phyloP scores from a whole-genome alignment of 2,888 invertebrate species.

The Mythimna lalbum region DNA sequence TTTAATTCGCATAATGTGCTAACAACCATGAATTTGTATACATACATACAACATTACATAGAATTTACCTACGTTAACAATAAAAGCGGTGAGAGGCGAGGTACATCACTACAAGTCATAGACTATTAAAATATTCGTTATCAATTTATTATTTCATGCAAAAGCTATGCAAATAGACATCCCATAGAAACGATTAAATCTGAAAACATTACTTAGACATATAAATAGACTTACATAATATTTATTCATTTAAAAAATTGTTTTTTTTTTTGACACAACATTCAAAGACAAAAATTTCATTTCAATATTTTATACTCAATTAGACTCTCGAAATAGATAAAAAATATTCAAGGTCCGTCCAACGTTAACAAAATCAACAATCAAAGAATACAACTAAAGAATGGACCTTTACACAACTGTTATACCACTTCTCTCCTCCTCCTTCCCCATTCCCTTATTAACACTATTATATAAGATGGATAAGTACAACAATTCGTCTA shows the following conservation, averaged over 20 bases:
- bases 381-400: slow-evolving; percentile 48
- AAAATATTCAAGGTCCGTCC: slow-evolving; percentile 62
- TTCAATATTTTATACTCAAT: slow-evolving; percentile 72
- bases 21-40: slow-evolving; percentile 42
- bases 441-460: slow-evolving; percentile 84
- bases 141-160: slow-evolving; percentile 64
- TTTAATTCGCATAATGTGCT: slow-evolving; percentile 27
- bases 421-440: slow-evolving; percentile 71
- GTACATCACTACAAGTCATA: slow-evolving; percentile 71
- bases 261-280: slow-evolving; percentile 59
- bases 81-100: slow-evolving; percentile 79
- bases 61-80: slow-evolving; percentile 61
- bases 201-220: slow-evolving; percentile 66
- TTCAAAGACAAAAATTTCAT: slow-evolving; percentile 64
- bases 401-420: slow-evolving; percentile 75
- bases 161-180: slow-evolving; percentile 74
- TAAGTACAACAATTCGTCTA: slow-evolving; percentile 88
- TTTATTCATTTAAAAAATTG: slow-evolving; percentile 40
- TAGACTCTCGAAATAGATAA: slow-evolving; percentile 76
- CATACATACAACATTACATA: slow-evolving; percentile 45
- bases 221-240: slow-evolving; percentile 51
- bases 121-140: slow-evolving; percentile 54
- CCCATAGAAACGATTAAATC: slow-evolving; percentile 64
- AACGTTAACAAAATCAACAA: slow-evolving; percentile 43
- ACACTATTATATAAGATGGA: slow-evolving; percentile 80